Percentiles rank a stretch among this genome's conserved stretches.
These are phyloP conservation scores for Pseudotriccus pelzelni DNA, from an alignment of 2,797 vertebrate genomes.

Conservation along the genomic window DNA sequence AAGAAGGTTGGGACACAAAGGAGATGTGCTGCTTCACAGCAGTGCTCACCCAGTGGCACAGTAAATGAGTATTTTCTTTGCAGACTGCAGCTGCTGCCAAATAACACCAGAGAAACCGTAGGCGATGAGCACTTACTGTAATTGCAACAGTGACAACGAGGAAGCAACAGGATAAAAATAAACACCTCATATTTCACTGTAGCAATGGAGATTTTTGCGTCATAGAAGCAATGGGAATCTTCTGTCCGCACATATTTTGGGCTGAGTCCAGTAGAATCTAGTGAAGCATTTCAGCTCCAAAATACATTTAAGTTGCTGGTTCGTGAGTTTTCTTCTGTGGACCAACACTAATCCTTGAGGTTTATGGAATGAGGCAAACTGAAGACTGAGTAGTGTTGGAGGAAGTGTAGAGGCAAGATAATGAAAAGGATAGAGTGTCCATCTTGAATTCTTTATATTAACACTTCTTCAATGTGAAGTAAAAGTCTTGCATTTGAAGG, in stretches of 20 bases:
- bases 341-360: not conserved
- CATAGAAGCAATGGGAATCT: not conserved
- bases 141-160: not conserved
- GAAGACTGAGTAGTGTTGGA: not conserved
- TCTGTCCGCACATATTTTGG: not conserved
- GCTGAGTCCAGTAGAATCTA: not conserved
- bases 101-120: not conserved
- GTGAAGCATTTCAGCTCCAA: not conserved
- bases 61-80: not conserved
- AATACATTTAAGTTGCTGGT: not conserved
- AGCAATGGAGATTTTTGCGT: not conserved
- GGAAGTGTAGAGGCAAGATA: not conserved
- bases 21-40: not conserved
- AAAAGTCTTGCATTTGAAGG: not conserved
- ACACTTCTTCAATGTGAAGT: not conserved
- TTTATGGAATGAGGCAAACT: not conserved
- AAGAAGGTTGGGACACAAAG: not conserved
- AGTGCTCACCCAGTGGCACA: not conserved
- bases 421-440: not conserved
- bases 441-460: not conserved
- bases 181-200: not conserved
- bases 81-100: not conserved
- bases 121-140: not conserved
- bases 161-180: slow-evolving; percentile 3
- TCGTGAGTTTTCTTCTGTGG: not conserved